A percentile compares a stretch with the other conserved stretches of the same genome.
phyloP scores from a whole-genome alignment of 2,888 invertebrate species.

The Hydroisotoma schaefferi region DNA sequence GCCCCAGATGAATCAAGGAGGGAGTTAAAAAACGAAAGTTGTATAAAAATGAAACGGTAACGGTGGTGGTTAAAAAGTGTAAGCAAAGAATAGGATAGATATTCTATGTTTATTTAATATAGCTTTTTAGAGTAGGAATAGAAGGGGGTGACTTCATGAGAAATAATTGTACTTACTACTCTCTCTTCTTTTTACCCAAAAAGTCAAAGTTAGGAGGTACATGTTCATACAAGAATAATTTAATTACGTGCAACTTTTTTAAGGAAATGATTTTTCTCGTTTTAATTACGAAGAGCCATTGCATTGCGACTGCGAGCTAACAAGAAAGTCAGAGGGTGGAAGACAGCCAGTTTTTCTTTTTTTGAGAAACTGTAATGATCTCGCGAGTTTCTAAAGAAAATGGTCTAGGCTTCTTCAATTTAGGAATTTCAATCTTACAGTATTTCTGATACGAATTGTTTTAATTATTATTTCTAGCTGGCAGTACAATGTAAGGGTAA shows the following conservation, averaged over 20 bases:
- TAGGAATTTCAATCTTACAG: too few species aligned
- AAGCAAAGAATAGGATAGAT: slow-evolving; percentile 10
- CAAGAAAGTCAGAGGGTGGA: slow-evolving; percentile 5
- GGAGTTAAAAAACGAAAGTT: not conserved
- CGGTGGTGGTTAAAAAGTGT: not conserved
- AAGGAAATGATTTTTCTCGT: slow-evolving; percentile 43
- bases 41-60: slow-evolving; percentile 1
- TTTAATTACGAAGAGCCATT: slow-evolving; percentile 44
- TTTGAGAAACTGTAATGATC: too few species aligned
- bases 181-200: not conserved
- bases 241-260: slow-evolving; percentile 42
- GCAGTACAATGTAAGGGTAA: too few species aligned
- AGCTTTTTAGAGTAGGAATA: too few species aligned
- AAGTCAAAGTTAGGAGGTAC: slow-evolving; percentile 9
- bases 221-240: slow-evolving; percentile 47
- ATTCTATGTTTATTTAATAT: too few species aligned
- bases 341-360: too few species aligned
- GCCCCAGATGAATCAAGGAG: not conserved
- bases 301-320: too few species aligned
- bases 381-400: too few species aligned
- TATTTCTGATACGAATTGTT: too few species aligned
- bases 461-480: too few species aligned
- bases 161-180: slow-evolving; percentile 18
- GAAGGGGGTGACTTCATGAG: slow-evolving; percentile 24
- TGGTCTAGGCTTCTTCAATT: too few species aligned